Evolutionary conservation across 1,140 invertebrate genomes (phyloP).

Genomic region (Druon quercuslanigerum): DNA sequence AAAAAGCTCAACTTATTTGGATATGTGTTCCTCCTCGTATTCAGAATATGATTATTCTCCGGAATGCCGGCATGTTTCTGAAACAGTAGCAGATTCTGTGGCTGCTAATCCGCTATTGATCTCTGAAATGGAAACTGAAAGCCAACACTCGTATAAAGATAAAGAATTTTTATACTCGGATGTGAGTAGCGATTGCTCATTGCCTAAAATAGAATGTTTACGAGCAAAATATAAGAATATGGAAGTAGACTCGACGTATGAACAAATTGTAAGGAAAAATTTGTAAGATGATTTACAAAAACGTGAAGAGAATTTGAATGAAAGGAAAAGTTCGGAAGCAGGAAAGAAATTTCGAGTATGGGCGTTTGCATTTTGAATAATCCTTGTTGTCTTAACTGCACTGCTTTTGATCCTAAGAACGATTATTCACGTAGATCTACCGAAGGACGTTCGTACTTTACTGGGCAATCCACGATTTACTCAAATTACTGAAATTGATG

Average conservation of each 20-base stretch:
- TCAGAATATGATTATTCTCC: neutral
- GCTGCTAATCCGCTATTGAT: neutral
- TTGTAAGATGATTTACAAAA: too few species aligned
- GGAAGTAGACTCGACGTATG: too few species aligned
- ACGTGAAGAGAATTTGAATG: neutral
- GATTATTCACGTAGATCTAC: neutral
- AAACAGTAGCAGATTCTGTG: neutral
- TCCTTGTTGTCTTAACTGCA: neutral
- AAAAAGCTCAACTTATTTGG: neutral
- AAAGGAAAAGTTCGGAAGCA: neutral
- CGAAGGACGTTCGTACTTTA: constrained; percentile 35
- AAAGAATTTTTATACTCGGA: too few species aligned
- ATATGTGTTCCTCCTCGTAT: neutral
- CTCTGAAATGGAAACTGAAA: neutral
- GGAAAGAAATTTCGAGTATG: neutral
- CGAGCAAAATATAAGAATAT: too few species aligned
- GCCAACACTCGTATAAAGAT: too few species aligned
- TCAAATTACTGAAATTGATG: constrained; percentile 7
- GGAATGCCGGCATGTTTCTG: neutral
- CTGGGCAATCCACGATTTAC: constrained; percentile 39
- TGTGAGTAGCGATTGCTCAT: too few species aligned
- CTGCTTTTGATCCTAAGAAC: neutral
- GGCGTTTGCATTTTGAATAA: neutral
- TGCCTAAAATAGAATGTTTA: too few species aligned
- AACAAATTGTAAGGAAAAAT: too few species aligned